phyloP scores from a whole-genome alignment of 2,888 invertebrate species.

The Plagodis dolabraria region DNA sequence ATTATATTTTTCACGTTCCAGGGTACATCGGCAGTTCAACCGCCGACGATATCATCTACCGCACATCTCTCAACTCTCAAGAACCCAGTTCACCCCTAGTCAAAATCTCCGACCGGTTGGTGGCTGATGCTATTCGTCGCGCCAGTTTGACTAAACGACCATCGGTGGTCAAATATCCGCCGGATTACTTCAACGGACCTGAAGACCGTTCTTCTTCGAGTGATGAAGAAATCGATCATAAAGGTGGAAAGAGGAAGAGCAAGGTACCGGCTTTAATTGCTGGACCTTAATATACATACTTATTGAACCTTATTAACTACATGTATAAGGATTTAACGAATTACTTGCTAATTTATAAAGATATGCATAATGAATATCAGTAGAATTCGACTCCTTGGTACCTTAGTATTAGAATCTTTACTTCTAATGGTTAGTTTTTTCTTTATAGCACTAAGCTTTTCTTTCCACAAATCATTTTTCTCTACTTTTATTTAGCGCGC shows the following conservation, averaged over 20 bases:
- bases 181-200: constrained; percentile 68
- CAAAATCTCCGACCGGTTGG: constrained; percentile 68
- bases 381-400: no score
- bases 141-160: constrained; percentile 72
- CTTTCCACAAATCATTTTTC: no score
- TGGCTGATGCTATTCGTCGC: constrained; percentile 71
- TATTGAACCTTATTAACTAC: no score
- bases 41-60: constrained; percentile 52
- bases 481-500: no score
- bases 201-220: constrained; percentile 68
- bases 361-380: no score
- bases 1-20: constrained; percentile 46
- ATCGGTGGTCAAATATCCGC: constrained; percentile 70
- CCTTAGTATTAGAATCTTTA: no score
- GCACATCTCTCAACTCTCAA: constrained; percentile 51
- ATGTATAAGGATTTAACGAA: no score
- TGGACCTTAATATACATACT: constrained; percentile 5
- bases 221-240: constrained; percentile 56
- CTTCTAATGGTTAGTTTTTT: no score
- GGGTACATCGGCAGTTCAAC: constrained; percentile 61
- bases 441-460: no score
- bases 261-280: constrained; percentile 25
- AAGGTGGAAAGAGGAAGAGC: constrained; percentile 43
- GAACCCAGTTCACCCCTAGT: constrained; percentile 57
- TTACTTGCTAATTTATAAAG: no score